Evolutionary conservation across 2,888 invertebrate species (phyloP), one percentile per base, ranked within the genome.

Genomic region (Aphelenchoides bicaudatus): DNA sequence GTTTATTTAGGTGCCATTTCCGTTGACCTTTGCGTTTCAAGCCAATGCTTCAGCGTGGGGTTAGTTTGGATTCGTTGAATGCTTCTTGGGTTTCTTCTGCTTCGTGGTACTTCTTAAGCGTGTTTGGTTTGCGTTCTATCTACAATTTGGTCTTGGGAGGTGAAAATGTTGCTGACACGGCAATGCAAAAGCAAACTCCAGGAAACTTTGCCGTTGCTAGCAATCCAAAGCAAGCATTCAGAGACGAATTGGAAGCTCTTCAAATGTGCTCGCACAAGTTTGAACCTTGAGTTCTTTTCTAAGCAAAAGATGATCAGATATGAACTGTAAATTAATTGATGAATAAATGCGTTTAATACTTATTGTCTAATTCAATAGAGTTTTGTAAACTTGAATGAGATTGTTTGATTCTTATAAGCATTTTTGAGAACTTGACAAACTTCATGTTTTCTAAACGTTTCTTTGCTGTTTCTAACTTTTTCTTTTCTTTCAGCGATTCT

Each of bases 61-160:
- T 99, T 52, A 96, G 98, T 81, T 83, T 99, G 53, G 86, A 87
- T 2, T 91, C 92, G 39, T 82, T 99, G 61, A 96, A 99, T 81
- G 94, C 98, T 3, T 91, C 96, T 1, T 99, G 98, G 98, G 98
- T 77, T 5, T 77, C 96, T 0, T 98, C 96, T 0, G 96, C 94
- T 0, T 96, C 96, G 0, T 98, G 98, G 98, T 98, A 99, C 82
- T 99, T 99, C 82, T 85, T 99, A 13, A 99, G 99, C 80, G 96
- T 99, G 0, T 99, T 99, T 81, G 98, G 98, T 19, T 84, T 99
- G 49, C 84, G 98, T 59, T 93, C 93, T 69, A 96, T 99, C 80
- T 99, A 98, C 80, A 88, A 92, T 0, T 83, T 99, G 34, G 96
- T 99, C 5, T 84, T 98, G 59, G 98, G 98, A 59, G 94, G 94